Evolutionary conservation across 2,113 vertebrate species (phyloP), one percentile per base, ranked within the genome.

Genomic region (Garra rufa): DNA sequence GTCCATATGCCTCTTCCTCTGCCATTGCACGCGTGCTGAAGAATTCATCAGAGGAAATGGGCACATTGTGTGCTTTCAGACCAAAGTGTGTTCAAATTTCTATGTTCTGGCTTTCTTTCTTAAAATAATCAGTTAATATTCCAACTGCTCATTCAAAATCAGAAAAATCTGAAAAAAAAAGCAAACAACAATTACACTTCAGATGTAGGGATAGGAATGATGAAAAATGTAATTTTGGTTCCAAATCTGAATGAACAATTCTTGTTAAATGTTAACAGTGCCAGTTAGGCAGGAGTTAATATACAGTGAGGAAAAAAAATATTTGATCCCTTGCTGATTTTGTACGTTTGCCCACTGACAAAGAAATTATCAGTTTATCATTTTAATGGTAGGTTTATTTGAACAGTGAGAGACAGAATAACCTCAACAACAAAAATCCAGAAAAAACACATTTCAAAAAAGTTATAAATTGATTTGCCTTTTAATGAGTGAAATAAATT

Each of bases 1-100:
- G 15, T 82, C 50, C 50, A 82, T 82, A 77, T 85, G 83, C 73
- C 76, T 80, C 26, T 76, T 70, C 14, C 69, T 86, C 34, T 76
- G 46, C 41, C 7, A 55, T 80, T 13, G 52, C 67, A 75, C 43
- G 19, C 30, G 4, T 44, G 34, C 74, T 76, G 50, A 87, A 81
- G 57, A 83, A 80, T 69, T 83, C 24, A 78, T 82, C 82, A 74
- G 41, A 52, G 44, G 30, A 9, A 46, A 76, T 52, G 43, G 65
- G 48, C 28, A 52, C 48, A 21, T 38, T 69, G 17, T 69, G 65
- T 11, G 30, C 65, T 75, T 30, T 4, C 24, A 76, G 46, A 38
- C 2, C 73, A 52, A 50, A 76, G 28, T 9, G 9, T 55, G 9
- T 44, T 44, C 41, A 41, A 74, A 21, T 82, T 43, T 41, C 26